These are phyloP conservation scores for Psittacara wagleri DNA, from an alignment of 2,113 vertebrate species.

Conservation along the genomic window DNA sequence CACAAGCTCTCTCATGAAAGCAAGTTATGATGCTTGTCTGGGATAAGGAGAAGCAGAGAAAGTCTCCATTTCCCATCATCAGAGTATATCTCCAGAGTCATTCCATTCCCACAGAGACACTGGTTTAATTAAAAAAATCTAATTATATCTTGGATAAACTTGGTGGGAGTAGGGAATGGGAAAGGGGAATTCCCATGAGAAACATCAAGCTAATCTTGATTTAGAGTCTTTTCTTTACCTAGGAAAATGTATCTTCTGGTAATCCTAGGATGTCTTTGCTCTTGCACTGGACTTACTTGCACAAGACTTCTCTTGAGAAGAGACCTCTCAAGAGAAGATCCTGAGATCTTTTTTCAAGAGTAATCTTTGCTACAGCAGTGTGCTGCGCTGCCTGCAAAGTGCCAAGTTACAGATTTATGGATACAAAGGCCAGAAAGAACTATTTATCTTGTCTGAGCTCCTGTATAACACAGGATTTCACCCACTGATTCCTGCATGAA, in stretches of 20 bases:
- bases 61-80: neutral
- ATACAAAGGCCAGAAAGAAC: neutral
- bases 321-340: neutral
- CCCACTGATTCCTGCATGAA: neutral
- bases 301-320: neutral
- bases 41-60: neutral
- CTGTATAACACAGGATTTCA: neutral
- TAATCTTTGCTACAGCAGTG: neutral
- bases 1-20: neutral
- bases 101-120: neutral
- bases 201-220: neutral
- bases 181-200: neutral
- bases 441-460: neutral
- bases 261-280: neutral
- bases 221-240: neutral
- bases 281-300: neutral
- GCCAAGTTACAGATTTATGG: neutral
- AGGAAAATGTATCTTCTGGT: neutral
- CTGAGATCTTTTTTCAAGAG: neutral
- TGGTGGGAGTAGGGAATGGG: neutral
- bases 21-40: neutral
- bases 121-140: neutral
- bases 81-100: neutral
- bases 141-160: constrained; percentile 9
- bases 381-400: neutral